These are phyloP conservation scores for Chymomyza fuscimana DNA, from an alignment of 2,888 invertebrate species.

Conservation along the genomic window DNA sequence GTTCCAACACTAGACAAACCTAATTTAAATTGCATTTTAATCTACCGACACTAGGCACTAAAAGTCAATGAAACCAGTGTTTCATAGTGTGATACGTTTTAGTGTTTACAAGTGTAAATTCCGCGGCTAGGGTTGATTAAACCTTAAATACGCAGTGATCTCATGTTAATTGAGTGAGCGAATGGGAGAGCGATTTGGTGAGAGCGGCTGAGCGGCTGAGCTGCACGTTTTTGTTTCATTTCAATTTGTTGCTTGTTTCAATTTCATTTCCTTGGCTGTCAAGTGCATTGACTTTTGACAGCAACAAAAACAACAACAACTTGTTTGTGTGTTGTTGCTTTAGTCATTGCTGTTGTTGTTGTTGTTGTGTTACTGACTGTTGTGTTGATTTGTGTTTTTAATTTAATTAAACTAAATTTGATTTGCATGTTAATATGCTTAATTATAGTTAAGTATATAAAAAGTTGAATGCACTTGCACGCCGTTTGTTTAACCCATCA, in stretches of 20 bases:
- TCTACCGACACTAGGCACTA: too few species aligned
- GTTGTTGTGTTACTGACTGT: neutral
- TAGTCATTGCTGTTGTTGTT: conserved; percentile 16
- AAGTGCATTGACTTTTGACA: conserved; percentile 60
- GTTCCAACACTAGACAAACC: neutral
- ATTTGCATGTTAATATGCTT: conserved; percentile 61
- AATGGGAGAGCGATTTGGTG: neutral
- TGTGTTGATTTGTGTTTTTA: conserved; percentile 24
- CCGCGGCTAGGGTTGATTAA: neutral
- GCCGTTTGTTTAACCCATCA: neutral
- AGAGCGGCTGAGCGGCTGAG: conserved; percentile 6
- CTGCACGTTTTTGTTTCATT: conserved; percentile 17
- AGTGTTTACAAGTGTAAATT: neutral
- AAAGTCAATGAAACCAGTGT: too few species aligned
- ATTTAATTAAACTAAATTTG: conserved; percentile 69
- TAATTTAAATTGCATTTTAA: neutral
- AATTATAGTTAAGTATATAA: conserved; percentile 48
- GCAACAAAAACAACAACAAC: conserved; percentile 35
- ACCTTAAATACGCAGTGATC: neutral
- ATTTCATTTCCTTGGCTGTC: conserved; percentile 43
- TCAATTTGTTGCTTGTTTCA: conserved; percentile 10
- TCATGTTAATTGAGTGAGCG: neutral
- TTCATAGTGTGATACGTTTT: neutral
- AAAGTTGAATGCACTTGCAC: conserved; percentile 39
- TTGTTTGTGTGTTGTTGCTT: conserved; percentile 36